These are phyloP conservation scores for Tetramorium alpestre DNA, from an alignment of 1,140 invertebrate species.

Conservation along the genomic window DNA sequence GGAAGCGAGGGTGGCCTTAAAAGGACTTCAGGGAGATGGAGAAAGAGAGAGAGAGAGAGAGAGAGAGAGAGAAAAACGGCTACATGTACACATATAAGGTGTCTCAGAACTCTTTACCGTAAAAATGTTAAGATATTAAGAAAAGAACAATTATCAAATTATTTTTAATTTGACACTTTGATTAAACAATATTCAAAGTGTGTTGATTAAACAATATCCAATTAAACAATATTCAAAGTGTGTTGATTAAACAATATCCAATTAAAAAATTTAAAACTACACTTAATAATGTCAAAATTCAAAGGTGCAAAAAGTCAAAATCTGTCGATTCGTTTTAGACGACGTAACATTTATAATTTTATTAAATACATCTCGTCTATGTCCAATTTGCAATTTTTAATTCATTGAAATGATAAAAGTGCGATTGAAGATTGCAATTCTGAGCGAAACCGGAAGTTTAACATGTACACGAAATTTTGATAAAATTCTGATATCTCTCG, in stretches of 20 bases:
- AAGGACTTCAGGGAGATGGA: slow-evolving; percentile 35
- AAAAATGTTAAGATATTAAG: background rate
- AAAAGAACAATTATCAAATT: background rate
- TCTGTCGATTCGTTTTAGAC: too few relatives aligned
- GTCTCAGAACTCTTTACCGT: background rate
- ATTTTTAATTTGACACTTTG: background rate
- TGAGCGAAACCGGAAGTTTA: background rate
- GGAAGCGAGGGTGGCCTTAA: slow-evolving; percentile 15
- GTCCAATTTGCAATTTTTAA: background rate
- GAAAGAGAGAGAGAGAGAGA: background rate
- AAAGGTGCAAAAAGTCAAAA: too few relatives aligned
- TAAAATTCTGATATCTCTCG: background rate
- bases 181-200: background rate
- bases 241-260: too few relatives aligned
- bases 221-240: background rate
- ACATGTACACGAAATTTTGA: background rate
- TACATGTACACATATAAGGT: background rate
- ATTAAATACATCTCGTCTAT: background rate
- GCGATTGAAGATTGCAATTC: background rate
- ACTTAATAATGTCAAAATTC: background rate
- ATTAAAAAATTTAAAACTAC: background rate
- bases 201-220: background rate
- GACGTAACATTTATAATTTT: background rate
- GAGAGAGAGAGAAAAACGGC: slow-evolving; percentile 3
- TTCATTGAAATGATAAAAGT: background rate